Percentiles rank a stretch among this genome's conserved stretches.
phyloP scores from a whole-genome alignment of 1,140 invertebrate species.

The Drosophila eugracilis region DNA sequence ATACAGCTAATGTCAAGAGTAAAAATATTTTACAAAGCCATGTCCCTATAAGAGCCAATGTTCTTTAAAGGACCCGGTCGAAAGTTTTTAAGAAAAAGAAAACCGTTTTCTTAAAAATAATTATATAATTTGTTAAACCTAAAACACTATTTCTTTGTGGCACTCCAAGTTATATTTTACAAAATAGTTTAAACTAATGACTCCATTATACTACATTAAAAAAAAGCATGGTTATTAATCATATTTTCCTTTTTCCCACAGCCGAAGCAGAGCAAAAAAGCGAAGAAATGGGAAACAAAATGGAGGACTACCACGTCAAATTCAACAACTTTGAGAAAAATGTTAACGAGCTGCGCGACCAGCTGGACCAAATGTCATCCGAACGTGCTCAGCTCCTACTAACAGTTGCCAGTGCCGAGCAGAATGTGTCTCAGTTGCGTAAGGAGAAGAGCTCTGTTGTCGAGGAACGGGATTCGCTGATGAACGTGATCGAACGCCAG shows the following conservation, averaged over 20 bases:
- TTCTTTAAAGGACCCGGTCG: too few relatives aligned
- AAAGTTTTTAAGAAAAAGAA: too few relatives aligned
- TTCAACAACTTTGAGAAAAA: conserved; percentile 87
- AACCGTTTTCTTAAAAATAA: too few relatives aligned
- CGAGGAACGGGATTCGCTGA: conserved; percentile 90
- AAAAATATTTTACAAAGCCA: too few relatives aligned
- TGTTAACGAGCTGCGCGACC: conserved; percentile 87
- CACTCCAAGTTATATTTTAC: too few relatives aligned
- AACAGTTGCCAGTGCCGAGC: conserved; percentile 86
- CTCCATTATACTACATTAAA: too few relatives aligned
- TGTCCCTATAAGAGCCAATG: too few relatives aligned
- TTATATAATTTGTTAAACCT: too few relatives aligned
- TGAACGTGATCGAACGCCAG: conserved; percentile 89
- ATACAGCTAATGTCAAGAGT: too few relatives aligned
- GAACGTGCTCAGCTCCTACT: conserved; percentile 89
- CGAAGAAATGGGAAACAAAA: conserved; percentile 87
- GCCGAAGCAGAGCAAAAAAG: conserved; percentile 87
- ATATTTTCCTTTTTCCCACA: conserved; percentile 10
- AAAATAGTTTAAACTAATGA: too few relatives aligned
- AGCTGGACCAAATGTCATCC: conserved; percentile 87
- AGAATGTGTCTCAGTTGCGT: conserved; percentile 86
- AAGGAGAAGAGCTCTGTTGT: conserved; percentile 88
- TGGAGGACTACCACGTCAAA: conserved; percentile 88
- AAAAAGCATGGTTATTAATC: not conserved
- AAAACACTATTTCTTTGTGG: too few relatives aligned